Base-by-base conservation (phyloP, 2,797 vertebrate species). In the Lindbergichthys nudifrons region DNA sequence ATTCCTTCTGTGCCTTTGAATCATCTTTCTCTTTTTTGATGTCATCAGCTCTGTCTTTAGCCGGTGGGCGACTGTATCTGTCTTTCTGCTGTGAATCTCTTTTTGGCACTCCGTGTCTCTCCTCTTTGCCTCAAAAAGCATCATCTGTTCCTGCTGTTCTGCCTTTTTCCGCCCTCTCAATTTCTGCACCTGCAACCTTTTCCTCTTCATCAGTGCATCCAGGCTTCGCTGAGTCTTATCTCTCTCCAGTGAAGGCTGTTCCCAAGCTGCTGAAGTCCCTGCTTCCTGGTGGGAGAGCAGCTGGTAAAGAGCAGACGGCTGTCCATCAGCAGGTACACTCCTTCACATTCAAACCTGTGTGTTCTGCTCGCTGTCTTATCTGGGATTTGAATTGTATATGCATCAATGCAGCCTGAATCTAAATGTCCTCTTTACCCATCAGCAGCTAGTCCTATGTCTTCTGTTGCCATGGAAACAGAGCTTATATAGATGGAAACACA, bases 231-330 rank as follows among this genome's bases (percentile, higher is more conserved):
- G 91, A 94, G 11, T 96, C 96, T 90, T 96, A 95, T 94, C 91
- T 97, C 92, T 95, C 86, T 52, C 57, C 96, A 78, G 96, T 96
- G 13, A 98, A 96, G 88, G 96, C 97, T 67, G 90, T 98, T 83
- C 98, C 97, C 63, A 96, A 96, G 89, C 95, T 98, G 72, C 94
- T 98, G 41, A 99, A 97, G 90, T 97, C 97, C 1, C 95, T 98
- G 65, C 96, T 99, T 83, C 97, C 97, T 1, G 92, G 92, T 13
- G 88, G 86, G 60, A 94, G 94, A 2, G 96, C 96, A 0, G 97
- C 96, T 52, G 94, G 94, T 8, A 87, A 93, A 67, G 93, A 94
- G 63, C 93, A 92, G 78, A 92, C 70, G 71, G 87, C 1, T 84
- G 93, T 74, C 93, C 94, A 67, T 85, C 96, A 96, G 62, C 97